Conservation (phyloP, 1,140 invertebrate species). For the Bathynomus jamesi region DNA sequence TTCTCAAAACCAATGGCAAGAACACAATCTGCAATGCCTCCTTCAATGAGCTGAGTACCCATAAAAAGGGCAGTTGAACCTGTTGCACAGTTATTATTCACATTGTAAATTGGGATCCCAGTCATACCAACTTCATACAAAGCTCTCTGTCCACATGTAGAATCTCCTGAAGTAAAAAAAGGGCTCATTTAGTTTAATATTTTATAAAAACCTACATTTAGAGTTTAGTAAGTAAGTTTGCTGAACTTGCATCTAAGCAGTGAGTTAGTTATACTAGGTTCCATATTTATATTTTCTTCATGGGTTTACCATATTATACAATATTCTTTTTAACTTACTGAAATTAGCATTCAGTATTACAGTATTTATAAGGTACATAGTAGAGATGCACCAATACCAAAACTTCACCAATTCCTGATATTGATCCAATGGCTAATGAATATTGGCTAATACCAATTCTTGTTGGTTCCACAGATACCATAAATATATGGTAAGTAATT, state of each 20-base stretch:
- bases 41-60: slow-evolving; percentile 82
- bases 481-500: no score
- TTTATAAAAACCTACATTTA: not conserved
- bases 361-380: no score
- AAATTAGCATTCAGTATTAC: no score
- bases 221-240: not conserved
- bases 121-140: slow-evolving; percentile 92
- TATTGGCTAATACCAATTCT: no score
- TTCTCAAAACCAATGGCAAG: slow-evolving; percentile 96
- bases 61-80: slow-evolving; percentile 85
- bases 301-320: no score
- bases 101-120: slow-evolving; percentile 96
- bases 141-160: slow-evolving; percentile 88
- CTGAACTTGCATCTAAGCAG: not conserved
- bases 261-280: no score
- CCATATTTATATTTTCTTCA: no score
- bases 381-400: no score
- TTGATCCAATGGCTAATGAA: no score
- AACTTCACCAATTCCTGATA: no score
- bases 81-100: slow-evolving; percentile 97
- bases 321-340: no score
- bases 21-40: slow-evolving; percentile 74
- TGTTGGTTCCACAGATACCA: no score
- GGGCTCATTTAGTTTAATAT: not conserved
- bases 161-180: slow-evolving; percentile 62